Evolutionary conservation across 2,113 vertebrate species (phyloP), one percentile per base, ranked within the genome.

Genomic region (Girardinichthys multiradiatus): DNA sequence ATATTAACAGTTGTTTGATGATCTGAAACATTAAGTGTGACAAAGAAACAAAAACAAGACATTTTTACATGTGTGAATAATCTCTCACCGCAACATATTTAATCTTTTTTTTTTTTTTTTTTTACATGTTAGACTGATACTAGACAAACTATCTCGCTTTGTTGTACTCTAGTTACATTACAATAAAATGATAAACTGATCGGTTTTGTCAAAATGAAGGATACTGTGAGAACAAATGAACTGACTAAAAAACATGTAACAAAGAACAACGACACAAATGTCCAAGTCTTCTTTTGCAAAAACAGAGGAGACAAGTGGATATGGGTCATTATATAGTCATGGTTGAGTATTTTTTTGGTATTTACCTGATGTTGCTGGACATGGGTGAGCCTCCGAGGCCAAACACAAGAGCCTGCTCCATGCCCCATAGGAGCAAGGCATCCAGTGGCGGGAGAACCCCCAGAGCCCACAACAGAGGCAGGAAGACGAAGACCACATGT

Each of bases 361-460:
- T 13, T 21, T 83, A 94, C 98, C 97, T 94, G 87, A 95, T 72
- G 89, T 97, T 96, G 81, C 94, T 97, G 85, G 97, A 96, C 97
- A 99, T 95, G 64, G 96, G 93, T 17, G 98, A 99, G 68, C 98
- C 97, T 86, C 98, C 98, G 51, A 99, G 93, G 63, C 95, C 96
- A 86, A 98, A 96, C 85, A 96, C 96, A 80, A 99, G 94, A 71
- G 93, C 84, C 74, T 99, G 98, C 74, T 99, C 98, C 95, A 97
- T 95, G 86, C 92, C 94, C 98, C 98, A 99, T 1, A 99, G 95
- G 81, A 97, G 92, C 85, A 99, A 94, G 17, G 97, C 97, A 33
- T 99, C 98, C 57, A 98, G 92, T 0, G 97, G 97, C 51, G 97
- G 97, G 79, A 99, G 93, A 70, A 95, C 94, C 67, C 97, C 98